Evolutionary conservation across 2,113 vertebrate species (phyloP).

Genomic region (Cisticola juncidis): DNA sequence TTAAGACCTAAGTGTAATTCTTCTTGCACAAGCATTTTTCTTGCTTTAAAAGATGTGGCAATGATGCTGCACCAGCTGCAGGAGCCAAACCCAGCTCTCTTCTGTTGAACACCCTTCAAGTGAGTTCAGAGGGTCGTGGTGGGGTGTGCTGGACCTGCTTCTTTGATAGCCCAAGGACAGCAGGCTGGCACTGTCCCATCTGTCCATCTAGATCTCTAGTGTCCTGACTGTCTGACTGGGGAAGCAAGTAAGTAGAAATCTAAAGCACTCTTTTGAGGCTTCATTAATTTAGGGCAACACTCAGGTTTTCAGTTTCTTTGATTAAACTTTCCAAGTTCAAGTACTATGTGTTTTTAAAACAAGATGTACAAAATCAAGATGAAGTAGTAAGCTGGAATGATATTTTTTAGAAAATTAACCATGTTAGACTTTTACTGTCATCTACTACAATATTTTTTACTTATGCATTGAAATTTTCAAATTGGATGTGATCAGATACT

Average conservation of each 20-base stretch:
- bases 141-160: not conserved
- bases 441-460: slow-evolving; percentile 31
- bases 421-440: slow-evolving; percentile 43
- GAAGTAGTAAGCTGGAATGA: not conserved
- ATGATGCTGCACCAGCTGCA: not conserved
- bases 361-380: not conserved
- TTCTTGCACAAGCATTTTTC: not conserved
- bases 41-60: not conserved
- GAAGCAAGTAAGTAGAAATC: not conserved
- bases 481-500: slow-evolving; percentile 38
- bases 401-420: slow-evolving; percentile 44
- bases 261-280: not conserved
- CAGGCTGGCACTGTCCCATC: not conserved
- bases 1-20: not conserved
- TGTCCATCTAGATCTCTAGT: not conserved
- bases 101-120: not conserved
- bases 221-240: not conserved
- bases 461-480: slow-evolving; percentile 46
- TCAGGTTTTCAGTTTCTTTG: not conserved
- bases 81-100: not conserved
- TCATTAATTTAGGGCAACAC: not conserved
- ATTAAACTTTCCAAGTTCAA: not conserved
- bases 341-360: not conserved
- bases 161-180: rapidly evolving
- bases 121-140: rapidly evolving